Percentiles rank a stretch among this genome's conserved stretches.
phyloP scores from a whole-genome alignment of 2,113 vertebrate genomes.

The Brevimyrus niger region DNA sequence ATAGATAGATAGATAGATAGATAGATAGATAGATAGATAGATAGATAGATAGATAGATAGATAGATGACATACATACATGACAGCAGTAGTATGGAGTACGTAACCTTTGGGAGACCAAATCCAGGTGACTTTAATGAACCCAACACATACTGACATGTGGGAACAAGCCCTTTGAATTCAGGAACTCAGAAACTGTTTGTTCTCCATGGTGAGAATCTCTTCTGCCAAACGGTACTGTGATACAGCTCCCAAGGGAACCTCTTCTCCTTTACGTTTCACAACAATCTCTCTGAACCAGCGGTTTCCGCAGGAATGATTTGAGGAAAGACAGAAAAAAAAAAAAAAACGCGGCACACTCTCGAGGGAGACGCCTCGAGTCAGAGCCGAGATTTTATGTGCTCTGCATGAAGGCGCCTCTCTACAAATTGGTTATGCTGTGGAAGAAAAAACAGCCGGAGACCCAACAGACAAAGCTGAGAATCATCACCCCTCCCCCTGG shows the following conservation, averaged over 20 bases:
- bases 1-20: too few species aligned
- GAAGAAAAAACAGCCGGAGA: background rate
- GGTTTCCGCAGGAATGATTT: background rate
- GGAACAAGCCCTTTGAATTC: background rate
- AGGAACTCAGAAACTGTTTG: background rate
- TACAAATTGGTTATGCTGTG: slow-evolving; percentile 9
- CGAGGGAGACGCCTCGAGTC: background rate
- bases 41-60: background rate
- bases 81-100: background rate
- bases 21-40: too few species aligned
- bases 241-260: background rate
- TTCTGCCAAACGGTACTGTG: background rate
- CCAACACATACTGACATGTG: background rate
- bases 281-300: background rate
- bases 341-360: background rate
- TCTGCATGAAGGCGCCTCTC: background rate
- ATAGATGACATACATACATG: background rate
- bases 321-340: background rate
- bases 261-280: background rate
- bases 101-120: background rate
- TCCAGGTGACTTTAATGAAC: slow-evolving; percentile 3
- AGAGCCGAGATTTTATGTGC: background rate
- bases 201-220: slow-evolving; percentile 5
- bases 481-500: background rate
- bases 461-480: background rate